These are phyloP conservation scores for Vannuccia rotundouncinata DNA, from an alignment of 2,888 invertebrate species.

Conservation along the genomic window DNA sequence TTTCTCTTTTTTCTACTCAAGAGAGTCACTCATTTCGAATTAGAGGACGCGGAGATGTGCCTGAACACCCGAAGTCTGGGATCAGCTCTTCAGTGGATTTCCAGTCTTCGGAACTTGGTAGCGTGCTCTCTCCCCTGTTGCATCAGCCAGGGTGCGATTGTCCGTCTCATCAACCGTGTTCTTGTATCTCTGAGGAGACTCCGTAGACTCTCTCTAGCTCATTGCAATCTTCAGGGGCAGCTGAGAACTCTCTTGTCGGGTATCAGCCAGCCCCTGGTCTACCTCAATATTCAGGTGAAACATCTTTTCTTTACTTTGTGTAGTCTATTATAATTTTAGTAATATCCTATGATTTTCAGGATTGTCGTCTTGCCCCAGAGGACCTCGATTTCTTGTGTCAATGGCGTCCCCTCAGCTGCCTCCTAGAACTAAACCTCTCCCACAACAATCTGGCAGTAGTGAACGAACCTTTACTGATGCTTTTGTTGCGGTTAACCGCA, in stretches of 20 bases:
- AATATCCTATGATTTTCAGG: too few species aligned
- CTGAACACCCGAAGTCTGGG: conserved; percentile 42
- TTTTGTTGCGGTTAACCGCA: too few species aligned
- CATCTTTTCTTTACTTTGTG: too few species aligned
- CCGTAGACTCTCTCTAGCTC: conserved; percentile 45
- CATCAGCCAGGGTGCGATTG: conserved; percentile 45
- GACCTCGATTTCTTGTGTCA: too few species aligned
- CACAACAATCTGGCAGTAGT: too few species aligned
- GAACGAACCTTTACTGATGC: too few species aligned
- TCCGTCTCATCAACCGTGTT: conserved; percentile 41
- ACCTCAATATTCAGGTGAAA: conserved; percentile 43
- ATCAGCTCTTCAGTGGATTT: conserved; percentile 44
- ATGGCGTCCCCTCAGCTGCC: too few species aligned
- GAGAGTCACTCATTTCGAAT: conserved; percentile 48
- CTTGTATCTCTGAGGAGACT: conserved; percentile 42
- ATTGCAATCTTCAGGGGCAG: conserved; percentile 45
- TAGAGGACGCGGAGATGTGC: conserved; percentile 45
- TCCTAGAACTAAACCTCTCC: too few species aligned
- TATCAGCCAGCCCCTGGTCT: conserved; percentile 42
- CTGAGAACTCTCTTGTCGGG: conserved; percentile 43
- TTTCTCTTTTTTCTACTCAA: conserved; percentile 39
- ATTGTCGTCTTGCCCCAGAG: too few species aligned
- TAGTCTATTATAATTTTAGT: too few species aligned
- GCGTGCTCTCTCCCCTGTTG: conserved; percentile 47
- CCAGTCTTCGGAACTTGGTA: conserved; percentile 43